Evolutionary conservation across 1,140 invertebrate genomes (phyloP).

Genomic region (Eubasilissa regina): DNA sequence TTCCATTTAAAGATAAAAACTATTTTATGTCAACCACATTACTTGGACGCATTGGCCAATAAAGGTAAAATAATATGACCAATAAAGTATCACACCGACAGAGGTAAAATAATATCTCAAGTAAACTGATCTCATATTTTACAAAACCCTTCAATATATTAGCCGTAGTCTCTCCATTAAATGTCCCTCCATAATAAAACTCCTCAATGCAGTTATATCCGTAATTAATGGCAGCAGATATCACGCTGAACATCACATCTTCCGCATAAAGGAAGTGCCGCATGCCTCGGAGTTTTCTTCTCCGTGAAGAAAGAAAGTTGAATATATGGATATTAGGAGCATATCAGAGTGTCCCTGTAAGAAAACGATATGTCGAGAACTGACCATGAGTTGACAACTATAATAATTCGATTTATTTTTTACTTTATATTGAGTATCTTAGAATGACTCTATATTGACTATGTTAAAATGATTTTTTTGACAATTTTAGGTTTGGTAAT

Average conservation of each 20-base stretch:
- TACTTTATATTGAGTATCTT: no score
- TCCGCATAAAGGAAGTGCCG: not conserved
- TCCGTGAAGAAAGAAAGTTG: not conserved
- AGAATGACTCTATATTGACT: no score
- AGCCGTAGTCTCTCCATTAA: conserved; percentile 35
- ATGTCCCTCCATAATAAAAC: conserved; percentile 45
- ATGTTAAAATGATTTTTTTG: no score
- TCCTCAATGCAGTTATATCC: conserved; percentile 28
- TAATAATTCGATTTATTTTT: no score
- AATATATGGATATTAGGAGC: conserved; percentile 4
- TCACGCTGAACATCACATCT: conserved; percentile 13
- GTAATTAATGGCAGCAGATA: conserved; percentile 43
- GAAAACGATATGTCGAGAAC: conserved; percentile 6
- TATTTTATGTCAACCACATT: conserved; percentile 13
- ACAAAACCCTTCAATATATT: conserved; percentile 50
- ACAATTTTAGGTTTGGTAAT: no score
- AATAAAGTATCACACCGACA: conserved; percentile 42
- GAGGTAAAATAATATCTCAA: conserved; percentile 55
- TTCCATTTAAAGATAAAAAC: conserved; percentile 15
- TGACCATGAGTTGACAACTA: not conserved
- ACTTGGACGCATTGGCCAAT: conserved; percentile 44
- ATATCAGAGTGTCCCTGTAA: not conserved
- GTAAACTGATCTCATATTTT: conserved; percentile 55
- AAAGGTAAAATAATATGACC: conserved; percentile 50
- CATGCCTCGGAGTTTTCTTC: not conserved